Conservation (phyloP, 1,140 invertebrate species). For the Sarcophaga bullata region DNA sequence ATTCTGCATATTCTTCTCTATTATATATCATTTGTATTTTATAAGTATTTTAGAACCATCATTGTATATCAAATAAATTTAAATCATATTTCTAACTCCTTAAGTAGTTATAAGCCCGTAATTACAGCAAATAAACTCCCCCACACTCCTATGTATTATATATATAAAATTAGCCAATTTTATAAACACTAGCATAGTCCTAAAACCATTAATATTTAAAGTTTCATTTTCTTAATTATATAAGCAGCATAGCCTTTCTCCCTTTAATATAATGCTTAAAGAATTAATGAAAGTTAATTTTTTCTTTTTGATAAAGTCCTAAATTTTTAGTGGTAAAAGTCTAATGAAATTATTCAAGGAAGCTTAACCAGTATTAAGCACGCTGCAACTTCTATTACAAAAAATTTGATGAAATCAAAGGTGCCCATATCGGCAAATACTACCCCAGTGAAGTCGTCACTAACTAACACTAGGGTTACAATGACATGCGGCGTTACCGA, state of each 20-base stretch:
- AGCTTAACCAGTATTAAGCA: slow-evolving; percentile 86
- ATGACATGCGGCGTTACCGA: slow-evolving; percentile 46
- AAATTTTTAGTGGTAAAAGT: slow-evolving; percentile 88
- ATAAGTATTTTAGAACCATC: neutral
- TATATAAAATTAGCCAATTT: too few relatives aligned
- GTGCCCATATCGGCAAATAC: slow-evolving; percentile 87
- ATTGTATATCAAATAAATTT: neutral
- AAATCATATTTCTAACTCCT: neutral
- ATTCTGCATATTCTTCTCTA: neutral
- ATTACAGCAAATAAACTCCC: too few relatives aligned
- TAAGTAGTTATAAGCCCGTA: too few relatives aligned
- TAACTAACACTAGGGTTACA: slow-evolving; percentile 9
- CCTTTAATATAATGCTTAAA: neutral
- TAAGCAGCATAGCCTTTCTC: too few relatives aligned
- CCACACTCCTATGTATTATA: too few relatives aligned
- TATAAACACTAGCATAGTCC: neutral
- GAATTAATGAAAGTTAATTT: neutral
- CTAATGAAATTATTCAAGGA: slow-evolving; percentile 86
- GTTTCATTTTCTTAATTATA: neutral
- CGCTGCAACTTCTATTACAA: slow-evolving; percentile 84
- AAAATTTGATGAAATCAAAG: slow-evolving; percentile 93
- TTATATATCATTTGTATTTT: neutral
- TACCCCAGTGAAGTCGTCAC: slow-evolving; percentile 77
- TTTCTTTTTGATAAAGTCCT: slow-evolving; percentile 70
- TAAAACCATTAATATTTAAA: neutral